Base-by-base conservation (phyloP, 2,888 invertebrate species). In the Oithona nana region DNA sequence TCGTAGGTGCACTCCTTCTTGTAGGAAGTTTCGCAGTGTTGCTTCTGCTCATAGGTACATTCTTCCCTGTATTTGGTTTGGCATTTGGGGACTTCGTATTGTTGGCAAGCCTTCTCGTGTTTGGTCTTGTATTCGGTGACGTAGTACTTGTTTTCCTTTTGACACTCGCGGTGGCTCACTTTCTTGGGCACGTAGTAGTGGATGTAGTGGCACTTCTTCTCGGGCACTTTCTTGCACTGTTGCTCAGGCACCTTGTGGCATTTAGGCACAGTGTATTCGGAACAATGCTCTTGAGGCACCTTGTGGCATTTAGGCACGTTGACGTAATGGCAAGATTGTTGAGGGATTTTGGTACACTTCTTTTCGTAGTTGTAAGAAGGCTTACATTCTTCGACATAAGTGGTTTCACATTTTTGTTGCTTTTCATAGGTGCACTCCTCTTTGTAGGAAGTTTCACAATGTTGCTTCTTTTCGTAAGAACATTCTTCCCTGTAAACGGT, bases 251-350 rank as follows among this genome's bases (percentile, higher is more conserved):
- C 20, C 31, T 57, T 57, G 8, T 57, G 29, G 30, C 57, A 57
- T 20, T 57, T 29, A 31, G 57, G 57, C 22, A 57, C 57, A 11
- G n/a, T 57, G 57, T 57, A 57, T 29, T 39, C 26, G 20, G 20
- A 24, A 26, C 57, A 57, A 26, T 57, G 57, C 57, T 57, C 31
- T 29, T 57, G 57, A n/a, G 57, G 57, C 24, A 57, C 57, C 31
- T 57, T 57, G 57, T 57, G 57, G 30, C 57, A 57, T 26, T 57
- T 57, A n/a, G 29, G 29, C 30, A 30, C 57, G 20, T 29, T 31
- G 30, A 39, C 39, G 3, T 57, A 57, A 31, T 57, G 57, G 57
- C 57, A 57, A 8, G n/a, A 30, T 20, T 57, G 24, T 20, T 57
- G 20, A 6, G 57, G 57, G 57, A 57, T 30, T 26, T 57, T 57